These are phyloP conservation scores for Cerastoderma edule DNA, from an alignment of 2,888 invertebrate species.

Conservation along the genomic window DNA sequence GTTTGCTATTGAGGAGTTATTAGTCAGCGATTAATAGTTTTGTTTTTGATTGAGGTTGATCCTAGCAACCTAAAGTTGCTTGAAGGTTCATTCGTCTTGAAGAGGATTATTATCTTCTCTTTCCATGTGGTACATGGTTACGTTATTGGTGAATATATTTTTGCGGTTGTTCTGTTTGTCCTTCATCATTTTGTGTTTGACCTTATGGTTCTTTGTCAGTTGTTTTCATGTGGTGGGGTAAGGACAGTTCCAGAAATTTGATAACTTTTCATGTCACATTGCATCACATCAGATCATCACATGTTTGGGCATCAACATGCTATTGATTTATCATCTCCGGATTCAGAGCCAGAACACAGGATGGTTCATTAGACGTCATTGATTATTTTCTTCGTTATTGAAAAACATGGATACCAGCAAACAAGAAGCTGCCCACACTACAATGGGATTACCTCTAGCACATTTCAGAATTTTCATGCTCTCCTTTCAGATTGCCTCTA, in stretches of 20 bases:
- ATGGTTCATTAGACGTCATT: slow-evolving; percentile 29
- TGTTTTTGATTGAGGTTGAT: slow-evolving; percentile 43
- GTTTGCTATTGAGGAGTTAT: too few relatives aligned
- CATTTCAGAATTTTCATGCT: slow-evolving; percentile 19
- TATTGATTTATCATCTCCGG: slow-evolving; percentile 4
- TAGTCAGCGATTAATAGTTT: slow-evolving; percentile 21
- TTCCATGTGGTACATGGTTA: too few relatives aligned
- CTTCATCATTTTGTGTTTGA: slow-evolving; percentile 55
- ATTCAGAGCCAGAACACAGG: slow-evolving; percentile 1
- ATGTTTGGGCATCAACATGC: not conserved
- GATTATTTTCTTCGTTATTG: slow-evolving; percentile 46
- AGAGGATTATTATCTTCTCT: too few relatives aligned
- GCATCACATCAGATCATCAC: slow-evolving; percentile 58
- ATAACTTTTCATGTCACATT: slow-evolving; percentile 53
- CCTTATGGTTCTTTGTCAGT: slow-evolving; percentile 47
- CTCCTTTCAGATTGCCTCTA: not conserved
- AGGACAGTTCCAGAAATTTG: slow-evolving; percentile 10
- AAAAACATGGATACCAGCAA: slow-evolving; percentile 41
- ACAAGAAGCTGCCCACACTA: slow-evolving; percentile 18
- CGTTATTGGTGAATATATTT: not conserved
- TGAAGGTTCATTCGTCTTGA: too few relatives aligned
- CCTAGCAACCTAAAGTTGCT: slow-evolving; percentile 61
- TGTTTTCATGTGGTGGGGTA: slow-evolving; percentile 59
- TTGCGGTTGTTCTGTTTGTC: slow-evolving; percentile 36
- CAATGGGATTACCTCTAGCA: slow-evolving; percentile 20